Conservation (phyloP, 2,113 vertebrate species). For the Rhinolophus sinicus region DNA sequence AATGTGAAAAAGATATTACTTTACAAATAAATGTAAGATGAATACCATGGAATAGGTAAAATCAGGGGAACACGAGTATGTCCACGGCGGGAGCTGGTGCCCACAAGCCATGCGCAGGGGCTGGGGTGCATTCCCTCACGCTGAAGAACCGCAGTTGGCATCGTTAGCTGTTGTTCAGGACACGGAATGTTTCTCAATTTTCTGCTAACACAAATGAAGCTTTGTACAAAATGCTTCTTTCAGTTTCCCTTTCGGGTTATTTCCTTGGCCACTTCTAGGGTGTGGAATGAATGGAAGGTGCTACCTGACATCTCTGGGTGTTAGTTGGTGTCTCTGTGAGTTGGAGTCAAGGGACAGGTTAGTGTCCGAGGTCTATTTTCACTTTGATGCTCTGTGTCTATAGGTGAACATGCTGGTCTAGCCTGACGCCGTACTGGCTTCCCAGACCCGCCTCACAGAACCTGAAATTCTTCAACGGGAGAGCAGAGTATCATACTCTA, state of each 20-base stretch:
- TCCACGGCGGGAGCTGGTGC: not conserved
- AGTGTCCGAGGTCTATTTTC: not conserved
- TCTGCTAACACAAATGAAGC: constrained; percentile 30
- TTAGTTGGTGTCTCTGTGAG: not conserved
- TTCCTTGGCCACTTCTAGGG: not conserved
- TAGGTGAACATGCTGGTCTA: not conserved
- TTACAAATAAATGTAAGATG: not conserved
- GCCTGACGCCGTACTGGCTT: not conserved
- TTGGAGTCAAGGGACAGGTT: not conserved
- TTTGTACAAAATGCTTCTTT: constrained; percentile 6
- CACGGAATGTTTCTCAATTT: not conserved
- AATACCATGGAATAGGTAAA: not conserved
- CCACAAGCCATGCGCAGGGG: rapidly evolving
- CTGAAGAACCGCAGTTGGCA: not conserved
- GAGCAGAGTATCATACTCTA: not conserved
- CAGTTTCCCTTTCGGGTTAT: not conserved
- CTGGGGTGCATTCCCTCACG: rapidly evolving
- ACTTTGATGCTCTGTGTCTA: not conserved
- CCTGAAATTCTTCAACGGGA: not conserved
- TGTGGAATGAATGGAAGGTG: not conserved
- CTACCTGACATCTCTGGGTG: not conserved
- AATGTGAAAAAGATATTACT: not conserved
- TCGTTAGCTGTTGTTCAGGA: not conserved
- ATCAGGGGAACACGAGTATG: rapidly evolving
- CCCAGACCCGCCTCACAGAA: not conserved